Conservation (phyloP, 2,113 vertebrate genomes). For the Neodon shergylaensis region DNA sequence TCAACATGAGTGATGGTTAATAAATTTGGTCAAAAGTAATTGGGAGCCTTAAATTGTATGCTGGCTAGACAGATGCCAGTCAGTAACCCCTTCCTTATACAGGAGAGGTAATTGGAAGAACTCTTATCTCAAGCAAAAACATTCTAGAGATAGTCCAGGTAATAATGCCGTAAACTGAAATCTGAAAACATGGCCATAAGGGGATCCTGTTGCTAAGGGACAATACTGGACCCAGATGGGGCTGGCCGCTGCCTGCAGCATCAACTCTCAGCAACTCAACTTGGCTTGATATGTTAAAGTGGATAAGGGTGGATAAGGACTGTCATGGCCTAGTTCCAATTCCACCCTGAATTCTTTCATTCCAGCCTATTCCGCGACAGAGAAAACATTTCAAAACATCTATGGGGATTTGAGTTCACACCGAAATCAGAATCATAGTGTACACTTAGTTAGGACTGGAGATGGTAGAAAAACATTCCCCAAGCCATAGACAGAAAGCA, state of each 20-base stretch:
- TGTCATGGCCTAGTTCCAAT: not conserved
- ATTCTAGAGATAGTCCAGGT: conserved; percentile 10
- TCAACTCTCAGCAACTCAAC: not conserved
- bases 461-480: not conserved
- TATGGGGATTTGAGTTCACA: not conserved
- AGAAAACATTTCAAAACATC: not conserved
- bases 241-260: not conserved
- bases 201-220: not conserved
- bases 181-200: conserved; percentile 12
- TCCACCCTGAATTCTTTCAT: conserved; percentile 48
- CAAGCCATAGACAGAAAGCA: not conserved
- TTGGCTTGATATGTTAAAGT: not conserved
- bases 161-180: not conserved
- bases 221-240: not conserved
- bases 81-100: not conserved
- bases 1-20: not conserved
- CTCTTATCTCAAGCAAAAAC: not conserved
- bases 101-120: not conserved
- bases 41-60: not conserved
- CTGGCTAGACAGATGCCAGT: not conserved
- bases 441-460: not conserved
- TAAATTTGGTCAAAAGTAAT: not conserved
- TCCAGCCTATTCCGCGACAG: not conserved
- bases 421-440: not conserved
- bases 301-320: not conserved